Evolutionary conservation across 2,888 invertebrate genomes (phyloP).

Genomic region (Toxonevra muliebris): DNA sequence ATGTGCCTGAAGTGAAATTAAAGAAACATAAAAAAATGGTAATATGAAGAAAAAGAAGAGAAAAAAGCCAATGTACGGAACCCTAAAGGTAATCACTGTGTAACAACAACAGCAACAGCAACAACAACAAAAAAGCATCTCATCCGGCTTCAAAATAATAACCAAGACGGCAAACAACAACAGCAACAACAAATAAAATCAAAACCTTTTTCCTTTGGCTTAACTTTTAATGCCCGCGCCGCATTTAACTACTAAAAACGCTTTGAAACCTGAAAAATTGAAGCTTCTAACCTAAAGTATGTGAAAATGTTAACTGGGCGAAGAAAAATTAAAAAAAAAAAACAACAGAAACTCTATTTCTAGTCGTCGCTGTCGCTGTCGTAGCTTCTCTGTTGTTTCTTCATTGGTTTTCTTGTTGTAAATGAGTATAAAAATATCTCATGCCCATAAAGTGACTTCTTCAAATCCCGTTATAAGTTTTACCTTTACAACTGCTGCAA

Average conservation of each 20-base stretch:
- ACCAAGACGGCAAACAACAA: constrained; percentile 11
- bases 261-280: no score
- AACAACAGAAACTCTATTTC: no score
- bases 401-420: background rate
- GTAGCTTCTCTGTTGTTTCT: background rate
- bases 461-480: constrained; percentile 28
- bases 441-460: constrained; percentile 31
- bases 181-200: constrained; percentile 12
- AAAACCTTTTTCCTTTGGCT: constrained; percentile 18
- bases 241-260: no score
- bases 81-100: constrained; percentile 11
- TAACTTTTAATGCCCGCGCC: constrained; percentile 17
- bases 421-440: constrained; percentile 21
- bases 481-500: constrained; percentile 8
- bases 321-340: background rate
- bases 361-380: background rate
- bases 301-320: constrained; percentile 11
- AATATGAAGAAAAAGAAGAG: constrained; percentile 3
- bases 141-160: constrained; percentile 27
- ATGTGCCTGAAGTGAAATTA: constrained; percentile 24
- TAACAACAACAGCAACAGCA: no score
- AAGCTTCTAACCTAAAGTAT: background rate
- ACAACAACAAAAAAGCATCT: constrained; percentile 14
- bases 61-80: constrained; percentile 5
- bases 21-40: constrained; percentile 9